Evolutionary conservation across 2,797 vertebrate genomes (phyloP).

Genomic region (Loriculus beryllinus): DNA sequence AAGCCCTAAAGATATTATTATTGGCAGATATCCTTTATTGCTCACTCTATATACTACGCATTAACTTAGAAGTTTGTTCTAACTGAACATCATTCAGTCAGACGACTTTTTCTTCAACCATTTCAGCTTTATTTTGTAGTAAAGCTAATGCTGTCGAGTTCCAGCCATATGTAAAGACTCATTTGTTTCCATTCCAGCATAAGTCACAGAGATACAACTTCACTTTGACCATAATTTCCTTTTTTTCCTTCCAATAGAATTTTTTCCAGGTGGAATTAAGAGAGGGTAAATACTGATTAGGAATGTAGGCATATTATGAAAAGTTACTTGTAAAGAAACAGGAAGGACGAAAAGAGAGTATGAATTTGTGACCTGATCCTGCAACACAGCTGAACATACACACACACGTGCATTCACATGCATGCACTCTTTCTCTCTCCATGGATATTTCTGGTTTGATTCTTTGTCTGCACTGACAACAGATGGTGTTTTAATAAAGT

Average conservation of each 20-base stretch:
- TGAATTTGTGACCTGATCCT: not conserved
- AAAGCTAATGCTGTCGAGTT: conserved; percentile 28
- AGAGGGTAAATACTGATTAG: not conserved
- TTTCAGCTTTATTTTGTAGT: conserved; percentile 69
- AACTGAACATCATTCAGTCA: conserved; percentile 24
- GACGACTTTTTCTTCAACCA: conserved; percentile 42
- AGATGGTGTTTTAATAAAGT: conserved; percentile 99
- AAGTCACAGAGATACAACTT: conserved; percentile 20
- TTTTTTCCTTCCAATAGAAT: not conserved
- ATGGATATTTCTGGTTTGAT: conserved; percentile 71
- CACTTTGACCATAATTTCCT: conserved; percentile 7
- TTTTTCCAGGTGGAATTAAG: not conserved
- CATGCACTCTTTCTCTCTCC: not conserved
- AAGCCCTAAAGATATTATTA: conserved; percentile 62
- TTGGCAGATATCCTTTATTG: conserved; percentile 69
- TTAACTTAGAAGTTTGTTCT: conserved; percentile 56
- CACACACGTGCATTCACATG: not conserved
- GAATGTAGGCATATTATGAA: not conserved
- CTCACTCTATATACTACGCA: conserved; percentile 47
- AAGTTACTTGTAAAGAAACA: not conserved
- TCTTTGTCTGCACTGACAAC: conserved; percentile 92
- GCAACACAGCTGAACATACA: not conserved
- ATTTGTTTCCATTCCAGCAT: conserved; percentile 48
- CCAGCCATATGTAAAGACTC: not conserved
- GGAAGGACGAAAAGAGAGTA: not conserved